A percentile compares a stretch with the other conserved stretches of the same genome.
Evolutionary conservation across 2,888 invertebrate species (phyloP).

Genomic region (Drosophila greeni): DNA sequence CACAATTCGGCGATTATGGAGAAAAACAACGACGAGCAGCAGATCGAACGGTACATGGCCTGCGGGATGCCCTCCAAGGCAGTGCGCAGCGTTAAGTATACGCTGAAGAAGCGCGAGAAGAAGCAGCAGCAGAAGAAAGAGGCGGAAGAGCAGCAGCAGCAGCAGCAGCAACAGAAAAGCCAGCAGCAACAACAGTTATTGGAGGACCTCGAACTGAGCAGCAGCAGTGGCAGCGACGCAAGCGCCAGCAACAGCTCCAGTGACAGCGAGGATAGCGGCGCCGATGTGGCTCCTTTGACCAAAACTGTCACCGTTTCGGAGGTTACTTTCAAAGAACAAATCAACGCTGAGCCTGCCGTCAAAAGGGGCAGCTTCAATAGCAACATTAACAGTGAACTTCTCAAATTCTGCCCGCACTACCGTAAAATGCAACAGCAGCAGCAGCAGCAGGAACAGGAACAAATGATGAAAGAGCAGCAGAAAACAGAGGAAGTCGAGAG

Average conservation of each 20-base stretch:
- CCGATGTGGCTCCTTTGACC: constrained; percentile 13
- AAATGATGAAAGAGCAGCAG: constrained; percentile 26
- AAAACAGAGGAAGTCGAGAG: constrained; percentile 26
- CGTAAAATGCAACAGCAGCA: constrained; percentile 50
- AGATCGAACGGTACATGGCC: constrained; percentile 76
- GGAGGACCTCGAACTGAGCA: constrained; percentile 33
- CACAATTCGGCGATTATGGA: constrained; percentile 71
- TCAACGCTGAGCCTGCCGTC: constrained; percentile 26
- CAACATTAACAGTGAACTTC: constrained; percentile 45
- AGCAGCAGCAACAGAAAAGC: constrained; percentile 22
- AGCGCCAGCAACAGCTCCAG: constrained; percentile 15
- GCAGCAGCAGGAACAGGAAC: constrained; percentile 40
- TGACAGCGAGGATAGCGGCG: constrained; percentile 52
- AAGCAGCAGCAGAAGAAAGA: constrained; percentile 43
- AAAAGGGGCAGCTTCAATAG: constrained; percentile 18
- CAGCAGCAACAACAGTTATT: constrained; percentile 22
- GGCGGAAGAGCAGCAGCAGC: constrained; percentile 14
- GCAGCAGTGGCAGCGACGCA: constrained; percentile 14
- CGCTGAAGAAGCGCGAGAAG: constrained; percentile 71
- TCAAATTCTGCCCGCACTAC: constrained; percentile 61
- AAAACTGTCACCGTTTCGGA: constrained; percentile 12
- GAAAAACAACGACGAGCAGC: constrained; percentile 69
- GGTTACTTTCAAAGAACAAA: constrained; percentile 7
- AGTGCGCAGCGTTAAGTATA: constrained; percentile 73
- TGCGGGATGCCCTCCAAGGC: constrained; percentile 78